Conservation (phyloP, 92 coral and sea anemone genomes). For the Porites cylindrica region DNA sequence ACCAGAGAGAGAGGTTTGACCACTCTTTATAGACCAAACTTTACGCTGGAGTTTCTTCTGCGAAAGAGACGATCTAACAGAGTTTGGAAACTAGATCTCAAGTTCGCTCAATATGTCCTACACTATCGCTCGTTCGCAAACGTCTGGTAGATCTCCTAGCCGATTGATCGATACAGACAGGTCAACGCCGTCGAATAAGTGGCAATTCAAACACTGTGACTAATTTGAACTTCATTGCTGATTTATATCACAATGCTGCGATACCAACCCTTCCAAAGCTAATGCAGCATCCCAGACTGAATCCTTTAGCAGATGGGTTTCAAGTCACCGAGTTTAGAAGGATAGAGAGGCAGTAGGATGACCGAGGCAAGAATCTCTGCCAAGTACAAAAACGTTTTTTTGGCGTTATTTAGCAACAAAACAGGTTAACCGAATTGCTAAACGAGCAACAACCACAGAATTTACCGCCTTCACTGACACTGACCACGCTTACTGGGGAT, state of each 20-base stretch:
- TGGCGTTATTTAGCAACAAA: constrained; percentile 46
- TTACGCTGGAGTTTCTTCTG: too few species aligned
- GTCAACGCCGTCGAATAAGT: neutral
- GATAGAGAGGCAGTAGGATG: too few species aligned
- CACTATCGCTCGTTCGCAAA: neutral
- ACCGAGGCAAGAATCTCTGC: too few species aligned
- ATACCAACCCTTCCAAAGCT: neutral
- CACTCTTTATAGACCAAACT: neutral
- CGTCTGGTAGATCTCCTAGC: neutral
- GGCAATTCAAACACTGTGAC: neutral
- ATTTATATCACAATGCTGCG: neutral
- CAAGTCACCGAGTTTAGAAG: neutral
- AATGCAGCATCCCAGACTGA: neutral
- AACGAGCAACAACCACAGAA: constrained; percentile 49
- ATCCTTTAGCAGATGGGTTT: neutral
- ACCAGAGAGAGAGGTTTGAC: neutral
- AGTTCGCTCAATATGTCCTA: neutral
- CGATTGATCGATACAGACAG: neutral
- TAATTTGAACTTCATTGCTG: neutral
- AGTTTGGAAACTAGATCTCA: too few species aligned
- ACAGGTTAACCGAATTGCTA: constrained; percentile 42
- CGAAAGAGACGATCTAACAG: too few species aligned
- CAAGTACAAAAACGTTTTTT: neutral
- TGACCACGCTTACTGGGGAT: constrained; percentile 60
- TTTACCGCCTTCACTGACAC: constrained; percentile 43